phyloP scores from a whole-genome alignment of 2,888 invertebrate species.

The Bombylius major region DNA sequence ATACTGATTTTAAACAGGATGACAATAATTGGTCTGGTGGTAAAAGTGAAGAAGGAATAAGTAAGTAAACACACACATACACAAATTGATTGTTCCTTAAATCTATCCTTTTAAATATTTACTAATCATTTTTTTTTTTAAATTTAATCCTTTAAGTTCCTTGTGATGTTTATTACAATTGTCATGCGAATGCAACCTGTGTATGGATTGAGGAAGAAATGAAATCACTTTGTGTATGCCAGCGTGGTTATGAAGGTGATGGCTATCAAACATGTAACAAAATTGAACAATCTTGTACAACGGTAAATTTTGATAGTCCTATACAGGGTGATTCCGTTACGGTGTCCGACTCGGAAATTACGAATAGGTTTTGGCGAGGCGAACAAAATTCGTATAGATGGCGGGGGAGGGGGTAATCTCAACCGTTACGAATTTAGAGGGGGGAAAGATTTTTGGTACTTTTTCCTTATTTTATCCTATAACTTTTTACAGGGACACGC shows the following conservation, averaged over 20 bases:
- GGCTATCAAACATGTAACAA: constrained; percentile 56
- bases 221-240: constrained; percentile 60
- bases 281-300: constrained; percentile 43
- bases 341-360: too few species aligned
- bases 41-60: not conserved
- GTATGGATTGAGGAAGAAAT: constrained; percentile 43
- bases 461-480: too few species aligned
- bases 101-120: not conserved
- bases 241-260: constrained; percentile 73
- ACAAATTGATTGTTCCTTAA: not conserved
- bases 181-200: constrained; percentile 73
- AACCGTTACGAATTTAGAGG: too few species aligned
- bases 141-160: constrained; percentile 38
- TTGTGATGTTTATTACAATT: constrained; percentile 64
- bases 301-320: constrained; percentile 23
- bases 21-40: not conserved
- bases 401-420: too few species aligned
- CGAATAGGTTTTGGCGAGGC: too few species aligned
- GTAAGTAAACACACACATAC: not conserved
- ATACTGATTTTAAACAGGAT: constrained; percentile 6
- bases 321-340: too few species aligned
- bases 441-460: too few species aligned
- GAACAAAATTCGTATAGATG: too few species aligned
- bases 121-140: not conserved
- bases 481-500: too few species aligned